phyloP scores from a whole-genome alignment of 1,140 invertebrate genomes.

The Drosophila setifemur region DNA sequence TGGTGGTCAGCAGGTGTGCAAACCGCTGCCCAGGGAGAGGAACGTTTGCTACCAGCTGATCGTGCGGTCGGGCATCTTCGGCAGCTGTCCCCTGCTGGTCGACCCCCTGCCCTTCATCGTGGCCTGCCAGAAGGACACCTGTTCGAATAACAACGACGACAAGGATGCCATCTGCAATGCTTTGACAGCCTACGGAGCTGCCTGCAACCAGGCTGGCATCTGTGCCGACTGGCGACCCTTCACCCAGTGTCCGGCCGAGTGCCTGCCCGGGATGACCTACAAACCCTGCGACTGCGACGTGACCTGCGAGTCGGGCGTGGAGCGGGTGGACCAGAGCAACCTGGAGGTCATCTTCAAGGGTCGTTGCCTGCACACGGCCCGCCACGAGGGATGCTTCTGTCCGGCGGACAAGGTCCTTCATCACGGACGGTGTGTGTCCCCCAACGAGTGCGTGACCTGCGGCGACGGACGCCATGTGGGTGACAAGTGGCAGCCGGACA shows the following conservation, averaged over 20 bases:
- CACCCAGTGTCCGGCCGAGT: background rate
- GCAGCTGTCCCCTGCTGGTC: background rate
- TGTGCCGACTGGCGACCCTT: conserved; percentile 4
- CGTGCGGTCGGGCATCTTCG: conserved; percentile 8
- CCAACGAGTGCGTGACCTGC: conserved; percentile 7
- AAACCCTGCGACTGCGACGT: conserved; percentile 8
- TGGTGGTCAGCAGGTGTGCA: background rate
- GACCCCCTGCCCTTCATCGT: conserved; percentile 6
- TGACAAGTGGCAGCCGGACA: conserved; percentile 7
- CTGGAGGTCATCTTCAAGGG: conserved; percentile 4
- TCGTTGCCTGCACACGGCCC: conserved; percentile 3
- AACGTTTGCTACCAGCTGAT: conserved; percentile 7
- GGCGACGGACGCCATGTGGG: conserved; percentile 3
- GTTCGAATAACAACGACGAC: background rate
- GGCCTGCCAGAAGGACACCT: conserved; percentile 8
- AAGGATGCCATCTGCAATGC: background rate
- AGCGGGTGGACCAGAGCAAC: conserved; percentile 1
- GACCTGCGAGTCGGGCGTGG: background rate
- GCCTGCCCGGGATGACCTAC: conserved; percentile 2
- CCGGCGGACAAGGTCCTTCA: conserved; percentile 2
- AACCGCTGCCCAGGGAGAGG: background rate
- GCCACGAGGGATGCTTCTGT: conserved; percentile 13
- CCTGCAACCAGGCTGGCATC: background rate
- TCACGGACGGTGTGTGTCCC: background rate
- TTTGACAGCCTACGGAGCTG: background rate